Base-by-base conservation (phyloP, 2,888 invertebrate species). In the Timema cristinae region DNA sequence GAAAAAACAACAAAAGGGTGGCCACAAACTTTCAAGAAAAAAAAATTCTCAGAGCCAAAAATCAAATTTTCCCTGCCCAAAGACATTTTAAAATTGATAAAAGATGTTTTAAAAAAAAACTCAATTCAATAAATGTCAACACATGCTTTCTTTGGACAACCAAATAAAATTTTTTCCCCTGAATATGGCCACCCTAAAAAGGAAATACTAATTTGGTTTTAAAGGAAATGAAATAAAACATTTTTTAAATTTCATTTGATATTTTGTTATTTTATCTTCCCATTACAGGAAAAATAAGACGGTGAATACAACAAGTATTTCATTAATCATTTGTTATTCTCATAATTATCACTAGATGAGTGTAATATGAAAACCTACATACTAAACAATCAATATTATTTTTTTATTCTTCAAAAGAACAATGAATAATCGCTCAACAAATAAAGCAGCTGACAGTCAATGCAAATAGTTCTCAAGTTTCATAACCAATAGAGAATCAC, bases 311-410 rank as follows among this genome's bases (percentile, higher is more conserved):
- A 63, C 63, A 63, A 48, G 63, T 63, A 63, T 63, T 63, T 63
- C 63, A 63, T 11, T 63, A 6, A 63, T 63, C 63, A 7, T 32
- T 63, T 63, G 48, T 63, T 63, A n/a, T n/a, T n/a, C n/a, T 63
- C 32, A 63, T 63, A 63, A 63, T 63, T 63, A 63, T 63, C 63
- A 63, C 63, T 63, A 63, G 13, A 47, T 63, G 63, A 63, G 63
- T 63, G 63, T 63, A 63, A 63, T 63, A 63, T 63, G 63, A 63
- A 63, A 63, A 63, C 63, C 63, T 63, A 63, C 63, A 63, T 63
- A 63, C 63, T 63, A 63, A 63, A 63, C 63, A 63, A 63, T 63
- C 63, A 63, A 63, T 63, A 63, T 63, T 63, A 47, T 63, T 48
- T 63, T 63, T 63, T 13, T 56, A 47, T 63, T 63, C 47, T 47